Conservation (phyloP, 2,888 invertebrate species). For the Sarcophaga subvicina region DNA sequence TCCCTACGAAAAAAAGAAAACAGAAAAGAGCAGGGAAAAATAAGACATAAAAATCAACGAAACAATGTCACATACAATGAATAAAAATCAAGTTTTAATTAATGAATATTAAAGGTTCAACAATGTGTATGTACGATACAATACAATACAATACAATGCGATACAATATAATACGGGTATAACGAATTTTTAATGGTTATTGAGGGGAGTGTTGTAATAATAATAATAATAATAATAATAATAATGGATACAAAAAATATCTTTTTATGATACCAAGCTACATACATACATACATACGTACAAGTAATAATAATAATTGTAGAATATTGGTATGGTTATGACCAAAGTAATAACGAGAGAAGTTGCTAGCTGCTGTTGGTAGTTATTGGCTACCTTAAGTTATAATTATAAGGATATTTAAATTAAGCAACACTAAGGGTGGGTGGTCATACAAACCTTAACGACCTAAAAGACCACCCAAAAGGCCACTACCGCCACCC, state of each 20-base stretch:
- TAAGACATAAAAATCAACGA: conserved; percentile 24
- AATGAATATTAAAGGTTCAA: conserved; percentile 57
- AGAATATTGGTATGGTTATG: conserved; percentile 9
- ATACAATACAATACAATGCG: not conserved
- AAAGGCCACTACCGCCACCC: conserved; percentile 42
- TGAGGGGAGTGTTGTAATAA: conserved; percentile 20
- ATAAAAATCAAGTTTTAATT: conserved; percentile 65
- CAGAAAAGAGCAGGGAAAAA: not conserved
- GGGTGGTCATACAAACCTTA: not conserved
- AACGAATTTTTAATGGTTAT: conserved; percentile 60
- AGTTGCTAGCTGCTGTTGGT: not conserved
- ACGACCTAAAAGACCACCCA: conserved; percentile 65
- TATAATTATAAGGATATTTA: not conserved
- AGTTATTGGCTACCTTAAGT: not conserved
- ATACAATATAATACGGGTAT: conserved; percentile 5
- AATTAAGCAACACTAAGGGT: not conserved
- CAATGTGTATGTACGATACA: not conserved
- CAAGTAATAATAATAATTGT: conserved; percentile 12
- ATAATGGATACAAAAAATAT: conserved; percentile 2
- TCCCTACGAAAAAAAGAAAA: not conserved
- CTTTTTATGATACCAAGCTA: conserved; percentile 17
- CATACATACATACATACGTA: not conserved
- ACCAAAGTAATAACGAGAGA: not conserved
- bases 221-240: not conserved
- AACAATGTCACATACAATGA: conserved; percentile 39